Evolutionary conservation across 2,113 vertebrate genomes (phyloP), one percentile per base, ranked within the genome.

Genomic region (Perca flavescens): DNA sequence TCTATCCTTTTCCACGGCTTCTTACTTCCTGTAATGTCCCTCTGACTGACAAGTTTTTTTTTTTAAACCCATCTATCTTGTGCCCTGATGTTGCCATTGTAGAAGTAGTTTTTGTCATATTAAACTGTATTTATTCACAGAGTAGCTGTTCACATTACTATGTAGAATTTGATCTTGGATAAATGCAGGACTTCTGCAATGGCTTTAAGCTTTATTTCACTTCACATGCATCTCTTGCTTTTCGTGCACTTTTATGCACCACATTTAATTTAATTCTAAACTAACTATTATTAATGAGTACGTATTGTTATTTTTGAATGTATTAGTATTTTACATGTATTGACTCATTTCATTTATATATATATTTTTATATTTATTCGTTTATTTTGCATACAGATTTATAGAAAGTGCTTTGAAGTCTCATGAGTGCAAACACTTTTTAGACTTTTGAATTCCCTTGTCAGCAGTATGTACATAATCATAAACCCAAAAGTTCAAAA

Each of bases 51-150:
- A 46, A 43, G 1, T 9, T 19, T 71, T 58, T 16, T 58, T 16
- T 6, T 17, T 9, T 3, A 63, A 54, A 46, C 54, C 72, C 25
- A 2, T 36, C 16, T 70, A 2, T 36, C 16, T 70, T 53, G 34
- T 11, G 21, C 22, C 28, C 1, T 46, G 21, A 8, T 47, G 43
- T 34, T 61, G 12, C 84, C 54, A 17, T 46, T 62, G 36, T 49
- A 0, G 36, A 0, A 68, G 50, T 43, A 43, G 21, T 52, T 47
- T 9, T 12, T 40, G 31, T 62, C 34, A 0, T 1, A 10, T 17
- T 8, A 11, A 43, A 43, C 40, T 43, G 21, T 46, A 14, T 43
- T 7, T 43, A 64, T 61, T 40, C 49, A 57, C 17, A 31, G 53
- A 65, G 22, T 1, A 40, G 17, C 63, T 36, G 13, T 8, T 10